phyloP scores from a whole-genome alignment of 2,113 vertebrate genomes.

The Hydrolagus affinis region DNA sequence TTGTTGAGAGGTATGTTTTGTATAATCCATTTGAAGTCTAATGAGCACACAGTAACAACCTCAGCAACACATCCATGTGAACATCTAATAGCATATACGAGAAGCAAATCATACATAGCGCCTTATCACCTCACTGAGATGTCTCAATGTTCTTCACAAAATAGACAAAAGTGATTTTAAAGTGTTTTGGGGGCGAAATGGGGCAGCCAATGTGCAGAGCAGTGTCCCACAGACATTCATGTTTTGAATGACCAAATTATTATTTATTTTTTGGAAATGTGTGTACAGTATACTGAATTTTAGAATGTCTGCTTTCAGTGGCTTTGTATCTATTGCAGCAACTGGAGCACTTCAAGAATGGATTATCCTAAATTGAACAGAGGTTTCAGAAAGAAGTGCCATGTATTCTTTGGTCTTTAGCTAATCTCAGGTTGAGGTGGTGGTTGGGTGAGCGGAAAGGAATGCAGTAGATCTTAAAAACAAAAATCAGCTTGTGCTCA shows the following conservation, averaged over 20 bases:
- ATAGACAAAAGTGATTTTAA: too few species aligned
- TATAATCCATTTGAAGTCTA: background rate
- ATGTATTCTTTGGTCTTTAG: too few species aligned
- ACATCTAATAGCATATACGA: constrained; percentile 8
- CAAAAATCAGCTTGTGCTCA: too few species aligned
- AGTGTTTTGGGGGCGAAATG: too few species aligned
- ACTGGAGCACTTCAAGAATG: background rate
- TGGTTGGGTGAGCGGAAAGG: too few species aligned
- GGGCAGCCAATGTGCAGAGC: too few species aligned
- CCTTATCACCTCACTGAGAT: too few species aligned
- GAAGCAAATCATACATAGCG: background rate
- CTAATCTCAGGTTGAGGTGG: too few species aligned
- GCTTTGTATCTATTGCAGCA: background rate
- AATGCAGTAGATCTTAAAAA: too few species aligned
- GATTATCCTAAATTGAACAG: background rate
- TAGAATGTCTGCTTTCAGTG: constrained; percentile 9
- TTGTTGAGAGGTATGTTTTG: constrained; percentile 4
- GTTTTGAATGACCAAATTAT: background rate
- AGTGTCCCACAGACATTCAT: too few species aligned
- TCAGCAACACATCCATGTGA: background rate
- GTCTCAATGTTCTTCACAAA: too few species aligned
- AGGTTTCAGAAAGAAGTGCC: too few species aligned
- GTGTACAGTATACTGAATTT: background rate
- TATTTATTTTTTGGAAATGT: constrained; percentile 10
- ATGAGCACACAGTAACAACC: constrained; percentile 9